Conservation (phyloP, 2,113 vertebrate species). For the Empidonax traillii region DNA sequence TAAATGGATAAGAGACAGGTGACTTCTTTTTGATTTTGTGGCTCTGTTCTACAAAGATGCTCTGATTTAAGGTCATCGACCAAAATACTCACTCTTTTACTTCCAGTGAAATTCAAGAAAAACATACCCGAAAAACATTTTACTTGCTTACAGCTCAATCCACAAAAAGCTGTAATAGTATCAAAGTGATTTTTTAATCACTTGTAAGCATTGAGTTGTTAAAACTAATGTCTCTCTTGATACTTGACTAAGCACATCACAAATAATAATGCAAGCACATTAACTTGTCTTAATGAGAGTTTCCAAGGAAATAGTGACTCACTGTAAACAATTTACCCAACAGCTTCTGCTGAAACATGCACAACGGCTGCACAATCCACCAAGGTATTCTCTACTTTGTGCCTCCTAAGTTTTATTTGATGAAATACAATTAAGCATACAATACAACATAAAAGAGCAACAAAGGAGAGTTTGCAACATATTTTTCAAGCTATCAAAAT, state of each 20-base stretch:
- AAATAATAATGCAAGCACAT: constrained; percentile 29
- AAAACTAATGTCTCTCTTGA: constrained; percentile 34
- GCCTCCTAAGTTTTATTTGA: not conserved
- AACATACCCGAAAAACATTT: not conserved
- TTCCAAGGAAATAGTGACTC: constrained; percentile 8
- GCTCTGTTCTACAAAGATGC: not conserved
- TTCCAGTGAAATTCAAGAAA: not conserved
- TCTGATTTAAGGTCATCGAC: not conserved
- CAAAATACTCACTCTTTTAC: not conserved
- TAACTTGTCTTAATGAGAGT: constrained; percentile 49
- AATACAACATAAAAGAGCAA: not conserved
- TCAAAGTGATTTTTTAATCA: constrained; percentile 32
- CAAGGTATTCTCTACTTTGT: not conserved
- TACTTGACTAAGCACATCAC: constrained; percentile 36
- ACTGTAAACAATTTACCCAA: not conserved
- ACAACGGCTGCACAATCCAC: not conserved
- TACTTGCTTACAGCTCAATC: not conserved
- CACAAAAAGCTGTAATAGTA: not conserved
- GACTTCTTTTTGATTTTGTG: not conserved
- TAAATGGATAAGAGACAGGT: not conserved
- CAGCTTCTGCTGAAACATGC: not conserved
- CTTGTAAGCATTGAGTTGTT: not conserved
- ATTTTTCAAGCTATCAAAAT: not conserved
- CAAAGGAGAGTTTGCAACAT: not conserved
- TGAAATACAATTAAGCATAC: not conserved